phyloP scores from a whole-genome alignment of 2,888 invertebrate species.

The Vanessa cardui region DNA sequence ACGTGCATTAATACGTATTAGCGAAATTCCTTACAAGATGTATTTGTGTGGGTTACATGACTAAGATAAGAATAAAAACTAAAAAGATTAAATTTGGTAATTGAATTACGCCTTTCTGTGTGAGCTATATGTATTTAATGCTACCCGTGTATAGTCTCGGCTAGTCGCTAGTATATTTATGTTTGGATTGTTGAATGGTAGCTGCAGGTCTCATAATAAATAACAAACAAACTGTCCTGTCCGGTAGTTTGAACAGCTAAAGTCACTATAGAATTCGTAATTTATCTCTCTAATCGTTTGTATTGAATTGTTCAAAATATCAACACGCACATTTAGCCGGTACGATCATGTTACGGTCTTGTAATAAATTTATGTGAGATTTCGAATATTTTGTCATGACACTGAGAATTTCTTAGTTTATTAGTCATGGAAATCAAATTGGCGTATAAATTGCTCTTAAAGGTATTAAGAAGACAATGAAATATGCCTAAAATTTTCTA shows the following conservation, averaged over 20 bases:
- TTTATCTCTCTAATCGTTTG: conserved; percentile 37
- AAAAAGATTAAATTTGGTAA: too few species aligned
- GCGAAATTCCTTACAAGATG: too few species aligned
- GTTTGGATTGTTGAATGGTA: neutral
- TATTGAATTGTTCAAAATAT: conserved; percentile 44
- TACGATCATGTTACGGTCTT: conserved; percentile 24
- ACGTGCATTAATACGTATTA: too few species aligned
- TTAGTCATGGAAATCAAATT: conserved; percentile 18
- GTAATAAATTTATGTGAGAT: conserved; percentile 31
- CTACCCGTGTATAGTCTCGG: too few species aligned
- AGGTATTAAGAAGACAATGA: conserved; percentile 11
- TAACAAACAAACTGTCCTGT: conserved; percentile 23
- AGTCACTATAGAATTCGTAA: conserved; percentile 32
- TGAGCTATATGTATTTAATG: too few species aligned
- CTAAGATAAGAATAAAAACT: too few species aligned
- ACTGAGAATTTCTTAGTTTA: conserved; percentile 23
- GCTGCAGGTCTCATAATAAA: conserved; percentile 28
- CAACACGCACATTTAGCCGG: conserved; percentile 36
- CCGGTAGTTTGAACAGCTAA: conserved; percentile 17
- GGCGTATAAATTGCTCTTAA: conserved; percentile 14
- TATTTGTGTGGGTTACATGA: too few species aligned
- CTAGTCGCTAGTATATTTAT: too few species aligned
- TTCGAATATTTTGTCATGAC: conserved; percentile 27
- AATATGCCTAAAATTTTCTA: neutral
- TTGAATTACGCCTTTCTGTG: too few species aligned